Evolutionary conservation across 2,888 invertebrate species (phyloP).

Genomic region (Pheosia gnoma): DNA sequence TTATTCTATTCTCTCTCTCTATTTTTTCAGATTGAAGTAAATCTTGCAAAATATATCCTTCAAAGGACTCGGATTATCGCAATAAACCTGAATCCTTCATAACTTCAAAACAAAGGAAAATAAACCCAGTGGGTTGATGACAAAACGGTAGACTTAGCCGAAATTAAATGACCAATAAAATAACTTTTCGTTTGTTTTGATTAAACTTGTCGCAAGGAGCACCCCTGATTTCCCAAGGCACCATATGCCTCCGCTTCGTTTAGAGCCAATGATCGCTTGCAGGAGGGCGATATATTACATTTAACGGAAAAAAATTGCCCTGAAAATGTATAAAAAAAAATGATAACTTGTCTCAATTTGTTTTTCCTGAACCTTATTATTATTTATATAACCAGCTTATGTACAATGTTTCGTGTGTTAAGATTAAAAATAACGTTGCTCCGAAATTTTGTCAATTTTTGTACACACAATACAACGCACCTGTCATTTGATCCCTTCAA

Average conservation of each 20-base stretch:
- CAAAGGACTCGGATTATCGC: no score
- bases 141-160: constrained; percentile 4
- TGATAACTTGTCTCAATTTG: not conserved
- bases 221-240: constrained; percentile 35
- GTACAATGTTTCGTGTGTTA: no score
- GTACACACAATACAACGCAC: not conserved
- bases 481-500: not conserved
- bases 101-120: not conserved
- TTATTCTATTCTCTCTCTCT: no score
- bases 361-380: no score
- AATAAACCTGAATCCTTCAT: not conserved
- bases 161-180: constrained; percentile 20
- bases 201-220: constrained; percentile 30
- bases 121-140: not conserved
- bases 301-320: not conserved
- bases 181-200: constrained; percentile 27
- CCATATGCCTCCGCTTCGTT: not conserved
- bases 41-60: no score
- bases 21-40: no score
- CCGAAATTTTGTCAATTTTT: no score
- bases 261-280: not conserved
- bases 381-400: no score
- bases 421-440: no score
- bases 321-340: not conserved
- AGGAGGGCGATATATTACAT: not conserved